Base-by-base conservation (phyloP, 2,797 vertebrate genomes). In the Neomorphus geoffroyi region DNA sequence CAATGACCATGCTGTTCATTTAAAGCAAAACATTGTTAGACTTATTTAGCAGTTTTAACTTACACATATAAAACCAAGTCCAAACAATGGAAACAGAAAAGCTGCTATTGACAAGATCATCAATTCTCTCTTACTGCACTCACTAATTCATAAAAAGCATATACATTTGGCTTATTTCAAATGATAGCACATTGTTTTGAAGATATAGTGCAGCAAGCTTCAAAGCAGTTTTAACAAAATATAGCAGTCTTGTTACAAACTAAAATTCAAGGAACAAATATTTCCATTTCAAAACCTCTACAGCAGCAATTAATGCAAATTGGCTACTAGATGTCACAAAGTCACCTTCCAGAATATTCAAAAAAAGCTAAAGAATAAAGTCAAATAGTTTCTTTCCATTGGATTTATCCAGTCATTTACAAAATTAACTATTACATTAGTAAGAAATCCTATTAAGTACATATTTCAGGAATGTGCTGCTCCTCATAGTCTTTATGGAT, bases 91-190 rank as follows among this genome's bases (percentile, higher is more conserved):
- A 88, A 91, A 93, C 86, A 78, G 88, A 80, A 74, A 96, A 96
- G 80, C 80, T 97, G 78, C 80, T 95, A 93, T 87, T 57, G 65
- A 90, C 72, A 48, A 57, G 78, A 57, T 96, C 81, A 90, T 86
- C 79, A 95, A 61, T 88, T 93, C 80, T 96, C 78, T 95, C 92
- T 94, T 92, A 95, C 88, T 90, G 96, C 93, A 94, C 90, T 92
- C 95, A 94, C 89, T 96, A 94, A 51, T 85, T 92, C 93, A 92
- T 96, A 88, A 65, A 82, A 96, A 97, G 94, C 94, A 89, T 61
- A 83, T 91, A 96, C 84, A 81, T 73, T 89, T 77, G 79, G 81
- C 93, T 65, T 73, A 70, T 80, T 96, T 91, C 93, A 94, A 96
- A 96, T 26, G 88, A 80, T 56, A 97, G 91, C 92, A 89, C 80